Percentiles rank a stretch among this genome's conserved stretches.
phyloP scores from a whole-genome alignment of 2,797 vertebrate species.

The Odontamblyopus rebecca region DNA sequence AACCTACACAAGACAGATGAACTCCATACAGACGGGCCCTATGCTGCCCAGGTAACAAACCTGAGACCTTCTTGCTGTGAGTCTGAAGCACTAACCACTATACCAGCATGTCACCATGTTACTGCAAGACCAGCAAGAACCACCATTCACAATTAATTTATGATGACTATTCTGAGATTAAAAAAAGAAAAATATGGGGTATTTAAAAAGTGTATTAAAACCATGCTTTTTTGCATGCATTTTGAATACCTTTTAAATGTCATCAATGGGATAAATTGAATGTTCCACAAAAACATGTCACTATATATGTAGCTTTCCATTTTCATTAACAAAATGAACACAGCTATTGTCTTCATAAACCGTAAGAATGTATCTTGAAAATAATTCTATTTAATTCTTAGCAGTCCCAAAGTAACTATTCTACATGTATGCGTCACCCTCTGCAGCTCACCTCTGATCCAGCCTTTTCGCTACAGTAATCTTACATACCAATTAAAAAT shows the following conservation, averaged over 20 bases:
- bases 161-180: background rate
- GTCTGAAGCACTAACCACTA: no score
- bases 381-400: background rate
- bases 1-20: background rate
- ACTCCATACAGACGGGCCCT: no score
- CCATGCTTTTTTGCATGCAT: no score
- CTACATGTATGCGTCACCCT: slow-evolving; percentile 6
- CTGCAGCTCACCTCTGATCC: slow-evolving; percentile 30
- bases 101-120: background rate
- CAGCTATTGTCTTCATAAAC: background rate
- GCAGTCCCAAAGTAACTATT: background rate
- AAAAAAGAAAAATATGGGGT: background rate
- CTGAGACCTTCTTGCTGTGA: no score
- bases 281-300: background rate
- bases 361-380: background rate
- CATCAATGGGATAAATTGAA: background rate
- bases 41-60: no score
- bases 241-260: background rate
- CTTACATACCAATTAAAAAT: slow-evolving; percentile 33
- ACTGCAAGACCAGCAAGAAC: background rate
- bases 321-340: background rate
- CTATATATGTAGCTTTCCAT: background rate
- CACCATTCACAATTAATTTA: background rate
- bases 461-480: slow-evolving; percentile 17
- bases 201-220: background rate